A percentile compares a stretch with the other conserved stretches of the same genome.
phyloP scores from a whole-genome alignment of 2,888 invertebrate species.

The Acanthoscelides obtectus region DNA sequence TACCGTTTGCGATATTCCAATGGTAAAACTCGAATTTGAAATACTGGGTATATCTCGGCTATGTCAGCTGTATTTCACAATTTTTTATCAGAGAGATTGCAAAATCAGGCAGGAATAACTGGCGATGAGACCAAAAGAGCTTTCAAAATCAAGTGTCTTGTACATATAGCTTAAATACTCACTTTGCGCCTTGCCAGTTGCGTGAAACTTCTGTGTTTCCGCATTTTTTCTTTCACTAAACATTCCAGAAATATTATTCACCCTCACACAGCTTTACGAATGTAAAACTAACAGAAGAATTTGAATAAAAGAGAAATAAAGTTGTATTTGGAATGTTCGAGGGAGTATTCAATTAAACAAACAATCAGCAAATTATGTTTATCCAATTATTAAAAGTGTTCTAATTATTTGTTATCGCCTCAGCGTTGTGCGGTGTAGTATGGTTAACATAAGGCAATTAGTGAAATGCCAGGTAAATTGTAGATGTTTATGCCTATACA shows the following conservation, averaged over 20 bases:
- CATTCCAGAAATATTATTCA: background rate
- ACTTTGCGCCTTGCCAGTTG: background rate
- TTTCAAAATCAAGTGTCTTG: too few relatives aligned
- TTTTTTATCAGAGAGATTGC: too few relatives aligned
- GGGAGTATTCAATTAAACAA: background rate
- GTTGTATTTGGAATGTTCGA: background rate
- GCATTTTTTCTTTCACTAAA: background rate
- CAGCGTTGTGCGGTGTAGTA: background rate
- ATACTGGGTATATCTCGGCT: too few relatives aligned
- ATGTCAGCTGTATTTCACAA: too few relatives aligned
- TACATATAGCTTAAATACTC: background rate
- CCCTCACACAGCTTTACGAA: background rate
- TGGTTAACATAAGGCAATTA: background rate
- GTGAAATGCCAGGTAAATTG: background rate
- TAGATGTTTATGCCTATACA: too few relatives aligned
- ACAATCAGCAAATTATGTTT: background rate
- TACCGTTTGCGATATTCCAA: too few relatives aligned
- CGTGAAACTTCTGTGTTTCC: background rate
- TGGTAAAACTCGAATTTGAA: too few relatives aligned
- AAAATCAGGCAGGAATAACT: too few relatives aligned
- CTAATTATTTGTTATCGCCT: background rate
- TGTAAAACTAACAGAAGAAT: background rate
- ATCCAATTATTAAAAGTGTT: background rate
- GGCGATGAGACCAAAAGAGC: too few relatives aligned
- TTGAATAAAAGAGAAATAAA: background rate